Conservation (phyloP, 2,888 invertebrate genomes). For the Odiellus spinosus region DNA sequence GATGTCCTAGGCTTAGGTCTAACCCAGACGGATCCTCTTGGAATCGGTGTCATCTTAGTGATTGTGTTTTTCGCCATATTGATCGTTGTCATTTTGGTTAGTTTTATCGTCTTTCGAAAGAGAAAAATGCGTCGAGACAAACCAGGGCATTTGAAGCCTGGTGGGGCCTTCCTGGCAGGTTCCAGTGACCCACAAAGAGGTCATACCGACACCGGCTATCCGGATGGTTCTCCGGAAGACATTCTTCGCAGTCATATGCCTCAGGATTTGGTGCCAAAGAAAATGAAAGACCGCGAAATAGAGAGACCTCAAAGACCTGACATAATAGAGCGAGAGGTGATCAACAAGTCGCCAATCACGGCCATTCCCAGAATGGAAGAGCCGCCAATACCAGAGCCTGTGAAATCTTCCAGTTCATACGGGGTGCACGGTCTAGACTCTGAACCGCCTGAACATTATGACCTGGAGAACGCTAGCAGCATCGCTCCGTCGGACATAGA, state of each 20-base stretch:
- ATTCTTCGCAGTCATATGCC: constrained; percentile 50
- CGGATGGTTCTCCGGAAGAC: constrained; percentile 24
- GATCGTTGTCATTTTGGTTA: constrained; percentile 70
- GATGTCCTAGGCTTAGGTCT: constrained; percentile 51
- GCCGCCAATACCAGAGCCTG: constrained; percentile 4
- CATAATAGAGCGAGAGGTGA: constrained; percentile 76
- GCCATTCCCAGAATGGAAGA: constrained; percentile 35
- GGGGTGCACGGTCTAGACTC: constrained; percentile 32
- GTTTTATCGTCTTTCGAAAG: constrained; percentile 78
- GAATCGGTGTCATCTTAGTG: constrained; percentile 80
- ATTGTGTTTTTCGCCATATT: constrained; percentile 84
- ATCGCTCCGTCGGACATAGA: constrained; percentile 96
- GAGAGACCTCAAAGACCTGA: constrained; percentile 71
- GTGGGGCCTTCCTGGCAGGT: constrained; percentile 45
- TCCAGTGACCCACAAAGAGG: constrained; percentile 12
- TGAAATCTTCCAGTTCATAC: constrained; percentile 28
- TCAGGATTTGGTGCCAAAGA: constrained; percentile 71
- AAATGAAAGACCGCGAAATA: constrained; percentile 57
- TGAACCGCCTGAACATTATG: constrained; percentile 80
- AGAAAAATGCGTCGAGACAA: constrained; percentile 56
- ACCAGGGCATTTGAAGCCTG: constrained; percentile 24
- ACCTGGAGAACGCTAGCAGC: constrained; percentile 89
- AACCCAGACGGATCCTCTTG: constrained; percentile 67
- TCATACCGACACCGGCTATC: constrained; percentile 15
- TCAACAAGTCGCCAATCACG: constrained; percentile 56